Evolutionary conservation across 2,113 vertebrate species (phyloP).

Genomic region (Alexandromys fortis): DNA sequence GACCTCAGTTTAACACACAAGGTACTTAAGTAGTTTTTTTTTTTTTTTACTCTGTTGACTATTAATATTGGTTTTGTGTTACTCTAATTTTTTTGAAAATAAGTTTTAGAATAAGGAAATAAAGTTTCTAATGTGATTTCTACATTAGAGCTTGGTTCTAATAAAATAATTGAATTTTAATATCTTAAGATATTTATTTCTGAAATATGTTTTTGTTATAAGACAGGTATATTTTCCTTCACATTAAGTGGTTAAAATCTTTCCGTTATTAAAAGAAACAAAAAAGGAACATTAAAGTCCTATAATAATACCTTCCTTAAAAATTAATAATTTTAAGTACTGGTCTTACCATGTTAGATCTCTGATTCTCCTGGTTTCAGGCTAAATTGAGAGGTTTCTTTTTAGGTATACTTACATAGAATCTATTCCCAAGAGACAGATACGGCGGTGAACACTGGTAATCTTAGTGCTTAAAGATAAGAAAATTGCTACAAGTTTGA

Average conservation of each 20-base stretch:
- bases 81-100: slow-evolving; percentile 14
- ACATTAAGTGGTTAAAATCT: not conserved
- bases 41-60: slow-evolving; percentile 45
- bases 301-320: not conserved
- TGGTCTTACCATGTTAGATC: not conserved
- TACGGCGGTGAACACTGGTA: not conserved
- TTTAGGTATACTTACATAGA: not conserved
- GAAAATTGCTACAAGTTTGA: not conserved
- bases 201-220: slow-evolving; percentile 14
- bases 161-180: slow-evolving; percentile 37
- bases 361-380: not conserved
- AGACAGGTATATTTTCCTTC: not conserved
- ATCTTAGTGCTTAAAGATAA: not conserved
- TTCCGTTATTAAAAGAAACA: not conserved
- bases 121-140: not conserved
- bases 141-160: slow-evolving; percentile 21
- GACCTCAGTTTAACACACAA: slow-evolving; percentile 99
- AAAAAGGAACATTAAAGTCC: not conserved
- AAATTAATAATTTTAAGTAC: not conserved
- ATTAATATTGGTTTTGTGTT: not conserved
- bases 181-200: not conserved
- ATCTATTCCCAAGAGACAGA: not conserved
- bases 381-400: not conserved
- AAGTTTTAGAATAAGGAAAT: slow-evolving; percentile 28
- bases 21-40: slow-evolving; percentile 83